Evolutionary conservation across 2,113 vertebrate genomes (phyloP).

Genomic region (Ancistrus triradiatus): DNA sequence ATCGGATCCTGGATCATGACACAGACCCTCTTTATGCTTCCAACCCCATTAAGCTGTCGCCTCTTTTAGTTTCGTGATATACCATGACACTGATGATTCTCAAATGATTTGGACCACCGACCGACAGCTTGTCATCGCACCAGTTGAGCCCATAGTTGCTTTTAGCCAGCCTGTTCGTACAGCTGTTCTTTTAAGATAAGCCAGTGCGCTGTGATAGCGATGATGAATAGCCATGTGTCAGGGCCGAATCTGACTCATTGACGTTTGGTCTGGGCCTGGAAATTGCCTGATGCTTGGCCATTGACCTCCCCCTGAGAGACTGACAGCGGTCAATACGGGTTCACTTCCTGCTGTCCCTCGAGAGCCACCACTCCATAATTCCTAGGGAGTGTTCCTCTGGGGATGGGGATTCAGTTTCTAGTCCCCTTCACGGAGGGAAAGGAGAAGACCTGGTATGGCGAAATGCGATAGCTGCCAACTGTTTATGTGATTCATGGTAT

Average conservation of each 20-base stretch:
- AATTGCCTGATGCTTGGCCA: slow-evolving; percentile 45
- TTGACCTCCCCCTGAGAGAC: slow-evolving; percentile 44
- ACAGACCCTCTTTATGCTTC: slow-evolving; percentile 53
- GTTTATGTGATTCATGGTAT: slow-evolving; percentile 77
- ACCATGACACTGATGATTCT: slow-evolving; percentile 52
- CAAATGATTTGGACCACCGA: slow-evolving; percentile 44
- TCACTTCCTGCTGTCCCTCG: slow-evolving; percentile 34
- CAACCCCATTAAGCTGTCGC: slow-evolving; percentile 48
- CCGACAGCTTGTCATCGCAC: slow-evolving; percentile 48
- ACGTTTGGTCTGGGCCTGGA: slow-evolving; percentile 23
- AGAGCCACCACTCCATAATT: slow-evolving; percentile 55
- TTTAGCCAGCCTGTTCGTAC: slow-evolving; percentile 37
- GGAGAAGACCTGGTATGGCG: slow-evolving; percentile 60
- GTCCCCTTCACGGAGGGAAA: slow-evolving; percentile 58
- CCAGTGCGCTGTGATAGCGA: background rate
- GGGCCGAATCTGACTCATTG: slow-evolving; percentile 39
- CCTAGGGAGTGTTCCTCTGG: slow-evolving; percentile 59
- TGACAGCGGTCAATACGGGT: slow-evolving; percentile 44
- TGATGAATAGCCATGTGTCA: slow-evolving; percentile 38
- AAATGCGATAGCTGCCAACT: slow-evolving; percentile 73
- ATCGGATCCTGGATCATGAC: slow-evolving; percentile 4
- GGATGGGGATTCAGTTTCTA: slow-evolving; percentile 65
- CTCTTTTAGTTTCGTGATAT: slow-evolving; percentile 43
- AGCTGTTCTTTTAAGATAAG: slow-evolving; percentile 48
- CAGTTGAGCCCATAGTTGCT: slow-evolving; percentile 24